Percentiles rank a stretch among this genome's conserved stretches.
These are phyloP conservation scores for Lepisosteus oculatus DNA, from an alignment of 2,113 vertebrate species.

Conservation along the genomic window DNA sequence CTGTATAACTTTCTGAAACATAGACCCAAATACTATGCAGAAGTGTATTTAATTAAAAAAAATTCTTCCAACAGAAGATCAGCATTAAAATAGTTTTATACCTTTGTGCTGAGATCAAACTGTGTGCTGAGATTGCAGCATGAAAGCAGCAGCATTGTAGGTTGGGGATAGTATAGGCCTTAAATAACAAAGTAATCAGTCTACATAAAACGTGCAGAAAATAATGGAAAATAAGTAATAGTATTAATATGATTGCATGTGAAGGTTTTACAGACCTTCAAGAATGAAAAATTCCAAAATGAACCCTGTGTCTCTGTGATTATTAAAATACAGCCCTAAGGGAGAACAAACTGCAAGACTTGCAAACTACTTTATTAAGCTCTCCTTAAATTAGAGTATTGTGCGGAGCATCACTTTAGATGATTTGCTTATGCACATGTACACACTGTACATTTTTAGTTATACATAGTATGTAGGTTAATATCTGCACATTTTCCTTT, in stretches of 20 bases:
- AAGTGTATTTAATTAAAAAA: no score
- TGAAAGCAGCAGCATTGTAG: no score
- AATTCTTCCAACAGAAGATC: no score
- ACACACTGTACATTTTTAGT: background rate
- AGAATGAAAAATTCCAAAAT: constrained; percentile 56
- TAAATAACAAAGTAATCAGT: constrained; percentile 35
- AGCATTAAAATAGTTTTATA: no score
- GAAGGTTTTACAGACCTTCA: constrained; percentile 57
- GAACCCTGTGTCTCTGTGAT: constrained; percentile 56
- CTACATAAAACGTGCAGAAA: constrained; percentile 50
- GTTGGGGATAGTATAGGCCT: background rate
- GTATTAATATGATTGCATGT: constrained; percentile 56
- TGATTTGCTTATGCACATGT: constrained; percentile 40
- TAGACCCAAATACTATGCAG: no score
- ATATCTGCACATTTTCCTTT: constrained; percentile 58
- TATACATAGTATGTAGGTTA: constrained; percentile 45
- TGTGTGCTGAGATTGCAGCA: no score
- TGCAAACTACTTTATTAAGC: constrained; percentile 67
- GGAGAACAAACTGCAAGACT: constrained; percentile 66
- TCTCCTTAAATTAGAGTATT: constrained; percentile 57
- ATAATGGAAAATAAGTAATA: constrained; percentile 60
- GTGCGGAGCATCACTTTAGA: constrained; percentile 54
- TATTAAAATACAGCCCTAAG: constrained; percentile 64
- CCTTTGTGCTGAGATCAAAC: no score
- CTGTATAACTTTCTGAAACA: no score